A percentile compares a stretch with the other conserved stretches of the same genome.
phyloP scores from a whole-genome alignment of 2,797 vertebrate species.

The Xenopus petersii region DNA sequence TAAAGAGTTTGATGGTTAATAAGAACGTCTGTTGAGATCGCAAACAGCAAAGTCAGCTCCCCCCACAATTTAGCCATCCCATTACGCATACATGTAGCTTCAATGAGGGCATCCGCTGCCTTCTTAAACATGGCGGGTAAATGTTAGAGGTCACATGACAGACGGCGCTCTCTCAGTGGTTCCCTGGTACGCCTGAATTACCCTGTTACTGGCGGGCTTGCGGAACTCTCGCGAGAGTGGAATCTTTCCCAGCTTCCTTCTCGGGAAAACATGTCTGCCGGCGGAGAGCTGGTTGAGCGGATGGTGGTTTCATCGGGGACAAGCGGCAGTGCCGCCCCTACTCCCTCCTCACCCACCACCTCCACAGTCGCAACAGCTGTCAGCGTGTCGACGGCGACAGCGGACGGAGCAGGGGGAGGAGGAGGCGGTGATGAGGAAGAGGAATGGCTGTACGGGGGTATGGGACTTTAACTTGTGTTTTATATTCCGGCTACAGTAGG shows the following conservation, averaged over 20 bases:
- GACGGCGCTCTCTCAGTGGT: too few species aligned
- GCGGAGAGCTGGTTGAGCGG: constrained; percentile 73
- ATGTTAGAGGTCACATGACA: too few species aligned
- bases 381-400: constrained; percentile 4
- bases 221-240: constrained; percentile 25
- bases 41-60: too few species aligned
- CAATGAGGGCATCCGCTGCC: too few species aligned
- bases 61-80: too few species aligned
- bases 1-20: too few species aligned
- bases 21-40: too few species aligned
- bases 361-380: neutral
- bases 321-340: constrained; percentile 67
- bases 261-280: constrained; percentile 6
- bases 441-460: constrained; percentile 97
- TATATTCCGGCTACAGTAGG: neutral
- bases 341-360: constrained; percentile 6
- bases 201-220: too few species aligned
- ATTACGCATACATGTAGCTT: too few species aligned
- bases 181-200: too few species aligned
- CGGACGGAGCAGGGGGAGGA: constrained; percentile 31
- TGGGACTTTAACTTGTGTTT: constrained; percentile 41
- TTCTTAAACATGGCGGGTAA: too few species aligned
- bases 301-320: constrained; percentile 70
- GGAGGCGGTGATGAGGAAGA: constrained; percentile 87
- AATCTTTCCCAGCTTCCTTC: constrained; percentile 5